Conservation (phyloP, 2,113 vertebrate species). For the Cygnus atratus region DNA sequence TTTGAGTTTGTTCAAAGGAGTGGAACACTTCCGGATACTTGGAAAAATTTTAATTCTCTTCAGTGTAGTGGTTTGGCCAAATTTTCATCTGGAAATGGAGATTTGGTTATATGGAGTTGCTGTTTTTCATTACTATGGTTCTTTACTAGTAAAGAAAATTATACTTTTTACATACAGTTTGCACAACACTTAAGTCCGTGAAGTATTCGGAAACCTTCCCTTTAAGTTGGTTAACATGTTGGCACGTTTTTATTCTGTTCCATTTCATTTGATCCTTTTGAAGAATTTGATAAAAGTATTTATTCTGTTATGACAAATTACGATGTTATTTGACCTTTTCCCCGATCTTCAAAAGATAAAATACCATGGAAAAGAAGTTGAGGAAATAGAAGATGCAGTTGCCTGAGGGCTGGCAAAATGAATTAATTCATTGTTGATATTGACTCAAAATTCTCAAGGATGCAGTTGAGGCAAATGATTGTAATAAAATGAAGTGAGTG, state of each 20-base stretch:
- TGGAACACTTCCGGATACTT: not conserved
- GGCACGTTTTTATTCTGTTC: not conserved
- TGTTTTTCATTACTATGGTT: not conserved
- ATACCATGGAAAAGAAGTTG: slow-evolving; percentile 11
- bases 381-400: slow-evolving; percentile 39
- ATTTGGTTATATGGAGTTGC: not conserved
- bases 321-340: slow-evolving; percentile 36
- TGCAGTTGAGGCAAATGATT: slow-evolving; percentile 44
- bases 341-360: slow-evolving; percentile 35
- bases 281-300: slow-evolving; percentile 1
- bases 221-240: not conserved
- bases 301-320: slow-evolving; percentile 25
- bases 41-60: not conserved
- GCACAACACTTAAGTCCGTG: not conserved
- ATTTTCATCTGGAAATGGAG: not conserved
- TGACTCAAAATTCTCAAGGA: slow-evolving; percentile 47
- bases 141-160: not conserved
- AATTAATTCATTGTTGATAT: slow-evolving; percentile 57
- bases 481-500: slow-evolving; percentile 23
- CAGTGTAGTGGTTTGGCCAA: not conserved
- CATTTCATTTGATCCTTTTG: slow-evolving; percentile 12
- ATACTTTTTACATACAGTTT: not conserved
- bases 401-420: slow-evolving; percentile 53
- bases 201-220: not conserved
- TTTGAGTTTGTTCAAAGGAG: not conserved